Conservation (phyloP, 1,140 invertebrate genomes). For the Mya arenaria region DNA sequence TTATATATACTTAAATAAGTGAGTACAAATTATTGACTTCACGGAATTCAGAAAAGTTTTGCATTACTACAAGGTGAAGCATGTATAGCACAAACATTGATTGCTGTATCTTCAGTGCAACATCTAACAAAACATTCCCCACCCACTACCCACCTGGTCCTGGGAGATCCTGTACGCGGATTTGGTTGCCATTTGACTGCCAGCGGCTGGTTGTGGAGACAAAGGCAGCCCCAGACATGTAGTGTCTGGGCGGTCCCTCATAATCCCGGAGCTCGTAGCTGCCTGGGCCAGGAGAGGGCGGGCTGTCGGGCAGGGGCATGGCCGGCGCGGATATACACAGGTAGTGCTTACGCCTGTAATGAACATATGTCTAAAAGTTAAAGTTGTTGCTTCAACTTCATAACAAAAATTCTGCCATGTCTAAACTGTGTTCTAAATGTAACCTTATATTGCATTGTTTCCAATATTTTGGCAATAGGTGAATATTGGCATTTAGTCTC, state of each 20-base stretch:
- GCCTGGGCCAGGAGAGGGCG: constrained; percentile 76
- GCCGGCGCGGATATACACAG: constrained; percentile 80
- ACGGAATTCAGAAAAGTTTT: too few species aligned
- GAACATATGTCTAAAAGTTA: not conserved
- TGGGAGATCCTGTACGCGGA: constrained; percentile 61
- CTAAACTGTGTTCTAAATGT: too few species aligned
- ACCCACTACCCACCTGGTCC: constrained; percentile 76
- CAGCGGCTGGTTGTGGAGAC: constrained; percentile 78
- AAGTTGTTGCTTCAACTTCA: not conserved
- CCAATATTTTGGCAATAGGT: too few species aligned
- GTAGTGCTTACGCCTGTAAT: constrained; percentile 78
- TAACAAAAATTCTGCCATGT: not conserved
- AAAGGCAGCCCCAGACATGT: constrained; percentile 79
- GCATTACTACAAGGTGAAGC: too few species aligned
- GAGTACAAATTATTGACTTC: too few species aligned
- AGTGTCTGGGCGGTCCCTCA: constrained; percentile 77
- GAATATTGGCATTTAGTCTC: too few species aligned
- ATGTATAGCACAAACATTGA: too few species aligned
- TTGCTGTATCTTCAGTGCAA: too few species aligned
- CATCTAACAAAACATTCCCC: too few species aligned
- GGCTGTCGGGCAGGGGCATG: constrained; percentile 76
- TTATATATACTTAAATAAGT: too few species aligned
- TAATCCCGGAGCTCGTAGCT: constrained; percentile 77
- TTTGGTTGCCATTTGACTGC: constrained; percentile 59
- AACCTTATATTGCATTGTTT: too few species aligned